Conservation (phyloP, 2,113 vertebrate genomes). For the Pterocles gutturalis region DNA sequence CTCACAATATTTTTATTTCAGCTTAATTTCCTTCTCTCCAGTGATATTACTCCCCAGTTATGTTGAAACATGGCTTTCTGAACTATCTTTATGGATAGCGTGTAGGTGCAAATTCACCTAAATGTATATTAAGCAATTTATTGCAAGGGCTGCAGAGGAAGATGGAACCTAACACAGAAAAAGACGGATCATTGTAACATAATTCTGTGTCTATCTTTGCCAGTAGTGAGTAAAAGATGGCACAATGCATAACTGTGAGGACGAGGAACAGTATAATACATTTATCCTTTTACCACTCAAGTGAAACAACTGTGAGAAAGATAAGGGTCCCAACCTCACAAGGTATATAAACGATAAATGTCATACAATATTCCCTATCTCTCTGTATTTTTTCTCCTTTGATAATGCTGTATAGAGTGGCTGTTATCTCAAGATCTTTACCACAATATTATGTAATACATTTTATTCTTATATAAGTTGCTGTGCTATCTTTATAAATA, state of each 20-base stretch:
- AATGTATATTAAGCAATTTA: neutral
- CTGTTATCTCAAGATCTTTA: slow-evolving; percentile 17
- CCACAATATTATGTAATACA: neutral
- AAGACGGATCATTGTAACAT: neutral
- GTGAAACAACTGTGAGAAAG: slow-evolving; percentile 45
- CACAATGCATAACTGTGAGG: neutral
- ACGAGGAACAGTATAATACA: neutral
- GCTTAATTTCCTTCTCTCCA: slow-evolving; percentile 9
- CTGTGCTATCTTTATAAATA: slow-evolving; percentile 10
- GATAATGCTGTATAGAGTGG: neutral
- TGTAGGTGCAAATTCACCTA: neutral
- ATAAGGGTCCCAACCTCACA: slow-evolving; percentile 33
- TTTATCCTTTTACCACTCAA: slow-evolving; percentile 53
- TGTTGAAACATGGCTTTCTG: neutral
- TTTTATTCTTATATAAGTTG: neutral
- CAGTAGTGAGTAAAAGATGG: neutral
- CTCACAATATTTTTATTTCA: slow-evolving; percentile 15
- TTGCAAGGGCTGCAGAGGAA: neutral
- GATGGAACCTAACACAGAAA: neutral
- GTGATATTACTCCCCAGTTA: neutral
- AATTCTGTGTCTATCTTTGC: slow-evolving; percentile 10
- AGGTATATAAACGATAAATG: slow-evolving; percentile 60
- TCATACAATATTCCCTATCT: neutral
- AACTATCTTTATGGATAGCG: neutral
- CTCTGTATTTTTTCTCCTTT: neutral